A percentile compares a stretch with the other conserved stretches of the same genome.
Evolutionary conservation across 2,797 vertebrate genomes (phyloP).

Genomic region (Pyrrhura leucotis): DNA sequence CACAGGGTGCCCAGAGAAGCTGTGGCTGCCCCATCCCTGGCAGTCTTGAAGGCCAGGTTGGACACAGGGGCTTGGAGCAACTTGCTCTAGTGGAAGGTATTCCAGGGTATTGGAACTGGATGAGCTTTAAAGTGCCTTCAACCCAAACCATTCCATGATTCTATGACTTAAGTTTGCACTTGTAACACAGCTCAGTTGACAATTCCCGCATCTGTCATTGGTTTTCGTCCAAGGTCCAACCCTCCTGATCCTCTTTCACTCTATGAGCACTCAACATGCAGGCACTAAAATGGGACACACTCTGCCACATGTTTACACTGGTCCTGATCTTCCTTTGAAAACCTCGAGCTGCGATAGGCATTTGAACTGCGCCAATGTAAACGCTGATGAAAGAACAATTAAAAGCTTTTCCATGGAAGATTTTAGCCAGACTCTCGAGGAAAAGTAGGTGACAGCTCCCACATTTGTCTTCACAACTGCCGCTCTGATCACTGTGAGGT

Average conservation of each 20-base stretch:
- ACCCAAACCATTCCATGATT: background rate
- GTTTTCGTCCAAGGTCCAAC: background rate
- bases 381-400: fast-evolving
- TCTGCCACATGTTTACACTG: background rate
- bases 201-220: background rate
- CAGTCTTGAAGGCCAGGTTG: background rate
- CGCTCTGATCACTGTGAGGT: background rate
- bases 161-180: background rate
- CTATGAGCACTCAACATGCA: fast-evolving
- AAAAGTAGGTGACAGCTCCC: background rate
- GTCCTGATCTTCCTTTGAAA: background rate
- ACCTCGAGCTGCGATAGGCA: fast-evolving
- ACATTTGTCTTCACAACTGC: background rate
- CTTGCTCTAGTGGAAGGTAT: background rate
- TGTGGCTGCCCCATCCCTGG: no score
- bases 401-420: background rate
- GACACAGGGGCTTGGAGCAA: background rate
- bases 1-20: no score
- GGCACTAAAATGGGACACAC: background rate
- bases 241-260: background rate
- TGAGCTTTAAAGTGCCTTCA: background rate
- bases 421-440: background rate
- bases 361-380: background rate
- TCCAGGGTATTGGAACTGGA: no score
- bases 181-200: background rate